Evolutionary conservation across 2,113 vertebrate species (phyloP).

Genomic region (Dryoscopus gambensis): DNA sequence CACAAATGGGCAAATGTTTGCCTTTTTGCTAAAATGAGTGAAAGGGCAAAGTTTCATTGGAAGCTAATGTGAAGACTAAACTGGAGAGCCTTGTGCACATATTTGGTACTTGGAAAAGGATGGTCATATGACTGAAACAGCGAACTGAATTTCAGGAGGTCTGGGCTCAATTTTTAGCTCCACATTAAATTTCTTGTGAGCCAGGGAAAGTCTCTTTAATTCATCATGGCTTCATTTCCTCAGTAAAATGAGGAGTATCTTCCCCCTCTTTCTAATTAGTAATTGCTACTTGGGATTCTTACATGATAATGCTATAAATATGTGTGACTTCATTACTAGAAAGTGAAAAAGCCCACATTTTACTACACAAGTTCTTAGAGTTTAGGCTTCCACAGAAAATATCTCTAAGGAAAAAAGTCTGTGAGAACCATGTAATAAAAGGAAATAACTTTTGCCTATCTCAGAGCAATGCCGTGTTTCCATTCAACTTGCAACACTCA

Average conservation of each 20-base stretch:
- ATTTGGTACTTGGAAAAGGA: background rate
- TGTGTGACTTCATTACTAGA: background rate
- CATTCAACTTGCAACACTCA: background rate
- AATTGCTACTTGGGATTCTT: background rate
- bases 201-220: slow-evolving; percentile 1
- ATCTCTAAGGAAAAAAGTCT: background rate
- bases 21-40: background rate
- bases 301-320: background rate
- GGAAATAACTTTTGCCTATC: background rate
- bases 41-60: slow-evolving; percentile 12
- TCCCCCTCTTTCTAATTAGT: background rate
- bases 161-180: slow-evolving; percentile 12
- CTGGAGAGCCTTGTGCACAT: background rate
- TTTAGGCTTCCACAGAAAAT: background rate
- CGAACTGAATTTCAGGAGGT: background rate
- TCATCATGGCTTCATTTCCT: background rate
- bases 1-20: slow-evolving; percentile 34
- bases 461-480: background rate
- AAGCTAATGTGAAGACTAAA: background rate
- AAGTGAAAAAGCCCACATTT: background rate
- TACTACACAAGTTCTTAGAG: background rate
- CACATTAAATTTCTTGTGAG: background rate
- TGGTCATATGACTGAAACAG: background rate
- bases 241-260: background rate
- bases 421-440: background rate